phyloP scores from a whole-genome alignment of 2,113 vertebrate species.

The Pholis gunnellus region DNA sequence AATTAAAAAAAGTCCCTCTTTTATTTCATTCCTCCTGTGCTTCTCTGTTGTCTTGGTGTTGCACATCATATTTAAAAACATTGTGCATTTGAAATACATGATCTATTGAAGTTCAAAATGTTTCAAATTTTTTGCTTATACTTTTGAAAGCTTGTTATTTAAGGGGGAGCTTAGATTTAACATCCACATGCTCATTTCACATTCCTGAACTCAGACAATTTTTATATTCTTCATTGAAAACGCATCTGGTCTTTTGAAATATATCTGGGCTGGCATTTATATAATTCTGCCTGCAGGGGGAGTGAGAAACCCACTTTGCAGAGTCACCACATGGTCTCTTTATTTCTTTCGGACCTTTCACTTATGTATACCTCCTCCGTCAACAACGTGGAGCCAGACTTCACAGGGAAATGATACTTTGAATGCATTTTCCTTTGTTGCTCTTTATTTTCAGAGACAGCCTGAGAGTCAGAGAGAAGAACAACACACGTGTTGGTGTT shows the following conservation, averaged over 20 bases:
- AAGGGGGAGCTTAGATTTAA: too few relatives aligned
- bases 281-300: conserved; percentile 47
- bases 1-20: background rate
- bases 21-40: background rate
- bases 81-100: background rate
- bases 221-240: background rate
- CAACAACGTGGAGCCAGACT: background rate
- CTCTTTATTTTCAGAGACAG: background rate
- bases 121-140: background rate
- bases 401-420: background rate
- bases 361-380: background rate
- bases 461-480: background rate
- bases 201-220: background rate
- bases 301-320: conserved; percentile 8
- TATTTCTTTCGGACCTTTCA: conserved; percentile 12
- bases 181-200: background rate
- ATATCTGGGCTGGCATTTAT: background rate
- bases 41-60: background rate
- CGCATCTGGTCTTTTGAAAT: background rate
- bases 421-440: background rate
- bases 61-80: background rate
- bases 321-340: background rate
- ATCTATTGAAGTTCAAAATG: background rate
- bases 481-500: background rate
- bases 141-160: background rate